A percentile compares a stretch with the other conserved stretches of the same genome.
These are phyloP conservation scores for Otis tarda DNA, from an alignment of 2,113 vertebrate species.

Conservation along the genomic window DNA sequence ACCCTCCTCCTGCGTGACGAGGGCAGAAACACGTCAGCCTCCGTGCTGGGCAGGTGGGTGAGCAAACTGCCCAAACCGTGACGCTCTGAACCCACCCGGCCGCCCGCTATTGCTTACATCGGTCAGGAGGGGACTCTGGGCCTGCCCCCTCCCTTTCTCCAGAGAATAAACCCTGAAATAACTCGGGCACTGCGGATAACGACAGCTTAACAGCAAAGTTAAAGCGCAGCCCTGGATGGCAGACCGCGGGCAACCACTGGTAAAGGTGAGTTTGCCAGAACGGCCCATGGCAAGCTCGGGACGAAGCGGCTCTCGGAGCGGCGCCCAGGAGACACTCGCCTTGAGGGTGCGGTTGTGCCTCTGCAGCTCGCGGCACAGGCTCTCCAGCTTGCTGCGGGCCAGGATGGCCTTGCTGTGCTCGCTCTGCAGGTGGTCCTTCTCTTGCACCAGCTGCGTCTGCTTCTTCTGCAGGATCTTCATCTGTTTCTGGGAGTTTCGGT, in stretches of 20 bases:
- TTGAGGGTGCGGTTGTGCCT: slow-evolving; percentile 97
- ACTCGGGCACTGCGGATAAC: rapidly evolving
- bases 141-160: neutral
- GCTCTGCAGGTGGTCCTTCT: slow-evolving; percentile 93
- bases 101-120: rapidly evolving
- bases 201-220: rapidly evolving
- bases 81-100: too few relatives aligned
- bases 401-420: slow-evolving; percentile 97
- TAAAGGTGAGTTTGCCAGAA: neutral
- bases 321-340: slow-evolving; percentile 54
- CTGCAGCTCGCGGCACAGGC: slow-evolving; percentile 94
- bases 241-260: rapidly evolving
- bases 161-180: rapidly evolving
- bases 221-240: neutral
- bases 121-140: neutral
- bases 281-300: rapidly evolving
- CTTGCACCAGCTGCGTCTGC: slow-evolving; percentile 92
- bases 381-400: slow-evolving; percentile 96
- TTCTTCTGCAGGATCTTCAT: slow-evolving; percentile 95
- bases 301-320: neutral
- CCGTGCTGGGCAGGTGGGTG: neutral
- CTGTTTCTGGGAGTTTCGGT: slow-evolving; percentile 93
- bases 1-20: slow-evolving; percentile 85
- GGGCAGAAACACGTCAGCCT: neutral
- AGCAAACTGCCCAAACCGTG: rapidly evolving